A percentile compares a stretch with the other conserved stretches of the same genome.
phyloP scores from a whole-genome alignment of 2,113 vertebrate genomes.

The Platycercus adscitus region DNA sequence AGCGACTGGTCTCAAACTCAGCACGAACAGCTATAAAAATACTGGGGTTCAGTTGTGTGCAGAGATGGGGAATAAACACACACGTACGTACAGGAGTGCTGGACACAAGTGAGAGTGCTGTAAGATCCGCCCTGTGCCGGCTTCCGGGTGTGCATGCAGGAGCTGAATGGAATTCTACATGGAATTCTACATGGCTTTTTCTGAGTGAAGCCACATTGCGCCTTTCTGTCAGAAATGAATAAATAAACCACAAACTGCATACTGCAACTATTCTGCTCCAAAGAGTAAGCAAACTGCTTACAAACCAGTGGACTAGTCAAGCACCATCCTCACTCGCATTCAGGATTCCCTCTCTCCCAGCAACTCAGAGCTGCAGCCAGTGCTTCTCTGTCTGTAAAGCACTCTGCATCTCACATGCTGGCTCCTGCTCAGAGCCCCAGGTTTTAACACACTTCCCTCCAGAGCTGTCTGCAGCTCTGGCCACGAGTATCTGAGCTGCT shows the following conservation, averaged over 20 bases:
- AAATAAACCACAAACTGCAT: slow-evolving; percentile 43
- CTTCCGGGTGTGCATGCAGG: slow-evolving; percentile 29
- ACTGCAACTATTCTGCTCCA: slow-evolving; percentile 34
- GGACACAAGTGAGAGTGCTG: slow-evolving; percentile 5
- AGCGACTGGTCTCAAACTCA: slow-evolving; percentile 44
- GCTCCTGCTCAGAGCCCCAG: background rate
- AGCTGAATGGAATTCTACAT: slow-evolving; percentile 3
- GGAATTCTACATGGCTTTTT: background rate
- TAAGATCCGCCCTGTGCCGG: background rate
- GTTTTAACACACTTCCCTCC: background rate
- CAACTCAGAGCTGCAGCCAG: background rate
- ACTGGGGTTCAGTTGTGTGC: slow-evolving; percentile 38
- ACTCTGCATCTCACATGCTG: background rate
- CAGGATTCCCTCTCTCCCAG: background rate
- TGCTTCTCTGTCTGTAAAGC: background rate
- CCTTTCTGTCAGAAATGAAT: background rate
- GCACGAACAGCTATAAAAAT: slow-evolving; percentile 32
- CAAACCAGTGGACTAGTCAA: background rate
- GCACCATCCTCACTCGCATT: background rate
- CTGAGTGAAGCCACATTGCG: background rate
- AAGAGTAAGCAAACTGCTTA: background rate
- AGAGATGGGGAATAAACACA: slow-evolving; percentile 27
- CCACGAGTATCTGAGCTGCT: background rate
- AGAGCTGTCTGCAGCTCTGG: background rate
- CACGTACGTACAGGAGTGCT: slow-evolving; percentile 49